Conservation (phyloP, 2,797 vertebrate genomes). For the Prionace glauca region DNA sequence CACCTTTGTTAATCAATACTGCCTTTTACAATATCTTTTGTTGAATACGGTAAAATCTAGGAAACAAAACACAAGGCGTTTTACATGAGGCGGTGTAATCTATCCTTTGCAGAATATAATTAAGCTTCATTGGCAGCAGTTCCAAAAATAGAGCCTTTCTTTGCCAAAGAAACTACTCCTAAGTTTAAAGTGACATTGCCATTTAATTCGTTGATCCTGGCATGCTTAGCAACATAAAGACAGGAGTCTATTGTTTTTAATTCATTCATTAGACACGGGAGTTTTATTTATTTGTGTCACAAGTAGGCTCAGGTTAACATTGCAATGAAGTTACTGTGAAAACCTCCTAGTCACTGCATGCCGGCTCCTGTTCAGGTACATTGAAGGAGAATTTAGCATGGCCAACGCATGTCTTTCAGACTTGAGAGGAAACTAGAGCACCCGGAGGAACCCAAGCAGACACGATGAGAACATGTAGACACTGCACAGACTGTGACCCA, state of each 20-base stretch:
- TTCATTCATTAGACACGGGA: no score
- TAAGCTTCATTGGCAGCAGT: background rate
- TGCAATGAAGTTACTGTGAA: no score
- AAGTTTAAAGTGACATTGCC: background rate
- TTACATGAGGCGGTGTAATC: background rate
- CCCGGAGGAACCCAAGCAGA: no score
- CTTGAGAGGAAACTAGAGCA: no score
- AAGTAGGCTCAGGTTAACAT: no score
- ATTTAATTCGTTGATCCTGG: background rate
- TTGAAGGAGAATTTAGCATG: no score
- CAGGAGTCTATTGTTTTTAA: background rate
- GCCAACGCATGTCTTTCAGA: no score
- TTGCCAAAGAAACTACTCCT: background rate
- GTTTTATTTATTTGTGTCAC: no score
- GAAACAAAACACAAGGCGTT: background rate
- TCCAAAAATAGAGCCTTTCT: slow-evolving; percentile 13
- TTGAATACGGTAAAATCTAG: background rate
- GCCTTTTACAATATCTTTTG: background rate
- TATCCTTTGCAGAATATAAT: background rate
- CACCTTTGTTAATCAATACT: background rate
- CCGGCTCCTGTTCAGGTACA: no score
- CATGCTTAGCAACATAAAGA: background rate
- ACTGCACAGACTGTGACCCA: no score
- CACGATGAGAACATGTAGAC: no score
- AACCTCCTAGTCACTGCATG: no score